These are phyloP conservation scores for Bubo scandiacus DNA, from an alignment of 2,113 vertebrate species.

Conservation along the genomic window DNA sequence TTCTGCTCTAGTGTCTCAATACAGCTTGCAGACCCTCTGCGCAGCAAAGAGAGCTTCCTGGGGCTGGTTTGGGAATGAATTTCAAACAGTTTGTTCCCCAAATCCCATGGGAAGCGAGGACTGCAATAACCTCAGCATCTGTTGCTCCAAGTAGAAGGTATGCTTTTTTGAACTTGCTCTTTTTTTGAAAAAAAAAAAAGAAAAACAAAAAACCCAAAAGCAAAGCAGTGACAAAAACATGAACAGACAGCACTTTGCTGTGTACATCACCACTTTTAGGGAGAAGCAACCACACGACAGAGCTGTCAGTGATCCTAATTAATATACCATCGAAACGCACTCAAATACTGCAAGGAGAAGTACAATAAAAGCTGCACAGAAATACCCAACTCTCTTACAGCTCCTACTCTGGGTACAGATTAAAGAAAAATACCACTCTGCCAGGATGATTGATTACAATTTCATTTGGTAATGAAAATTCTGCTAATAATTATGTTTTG, in stretches of 20 bases:
- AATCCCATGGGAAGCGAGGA: background rate
- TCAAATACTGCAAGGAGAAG: background rate
- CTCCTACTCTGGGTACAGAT: background rate
- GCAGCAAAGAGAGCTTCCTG: background rate
- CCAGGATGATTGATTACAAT: background rate
- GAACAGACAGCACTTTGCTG: background rate
- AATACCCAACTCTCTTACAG: background rate
- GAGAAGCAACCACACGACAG: accelerated
- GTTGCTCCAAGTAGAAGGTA: background rate
- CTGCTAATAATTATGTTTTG: background rate
- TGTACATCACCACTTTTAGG: background rate
- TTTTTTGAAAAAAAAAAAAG: too few species aligned
- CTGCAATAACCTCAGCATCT: background rate
- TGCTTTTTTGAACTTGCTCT: background rate
- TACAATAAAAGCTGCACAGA: background rate
- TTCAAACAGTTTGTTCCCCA: background rate
- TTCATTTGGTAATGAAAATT: background rate
- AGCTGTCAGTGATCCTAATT: background rate
- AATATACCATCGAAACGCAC: background rate
- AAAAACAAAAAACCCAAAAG: background rate
- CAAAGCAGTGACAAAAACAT: background rate
- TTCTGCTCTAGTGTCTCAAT: background rate
- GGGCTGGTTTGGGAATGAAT: background rate
- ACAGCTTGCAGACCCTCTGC: background rate
- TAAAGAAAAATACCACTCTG: background rate